Percentiles rank a stretch among this genome's conserved stretches.
phyloP scores from a whole-genome alignment of 1,140 invertebrate genomes.

The Drosophila ohnishii region DNA sequence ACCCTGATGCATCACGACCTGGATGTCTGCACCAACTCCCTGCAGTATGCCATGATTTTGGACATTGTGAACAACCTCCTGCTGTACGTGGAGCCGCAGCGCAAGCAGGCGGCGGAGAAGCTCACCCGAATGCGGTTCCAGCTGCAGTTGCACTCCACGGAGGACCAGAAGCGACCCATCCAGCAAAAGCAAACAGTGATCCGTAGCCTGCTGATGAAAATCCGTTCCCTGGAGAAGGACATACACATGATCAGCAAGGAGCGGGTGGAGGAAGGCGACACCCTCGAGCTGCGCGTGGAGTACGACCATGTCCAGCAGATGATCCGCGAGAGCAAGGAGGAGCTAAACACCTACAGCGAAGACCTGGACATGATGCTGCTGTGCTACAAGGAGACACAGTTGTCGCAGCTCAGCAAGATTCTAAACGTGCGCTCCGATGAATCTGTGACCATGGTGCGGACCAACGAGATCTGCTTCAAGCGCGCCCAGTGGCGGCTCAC shows the following conservation, averaged over 20 bases:
- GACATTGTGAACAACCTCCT: conserved; percentile 99
- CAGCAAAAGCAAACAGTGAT: conserved; percentile 95
- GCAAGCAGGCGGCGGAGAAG: conserved; percentile 95
- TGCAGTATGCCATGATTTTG: conserved; percentile 97
- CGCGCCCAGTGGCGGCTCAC: conserved; percentile 99
- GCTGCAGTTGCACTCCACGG: conserved; percentile 93
- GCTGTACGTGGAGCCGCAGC: conserved; percentile 97
- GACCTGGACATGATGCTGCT: conserved; percentile 95
- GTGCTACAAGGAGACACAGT: conserved; percentile 94
- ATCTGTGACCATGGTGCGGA: conserved; percentile 90
- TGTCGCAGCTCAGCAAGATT: conserved; percentile 86
- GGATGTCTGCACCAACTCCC: conserved; percentile 97
- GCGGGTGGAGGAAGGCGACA: conserved; percentile 88
- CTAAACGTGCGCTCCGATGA: conserved; percentile 85
- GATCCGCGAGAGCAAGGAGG: conserved; percentile 95
- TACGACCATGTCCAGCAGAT: conserved; percentile 87
- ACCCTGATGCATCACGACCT: conserved; percentile 99
- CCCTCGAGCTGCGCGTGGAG: conserved; percentile 88
- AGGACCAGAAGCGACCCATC: conserved; percentile 96
- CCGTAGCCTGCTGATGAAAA: conserved; percentile 90
- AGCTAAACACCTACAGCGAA: conserved; percentile 92
- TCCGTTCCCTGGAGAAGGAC: conserved; percentile 94
- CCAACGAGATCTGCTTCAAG: conserved; percentile 99
- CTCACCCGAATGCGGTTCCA: conserved; percentile 96
- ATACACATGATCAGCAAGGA: conserved; percentile 94